phyloP scores from a whole-genome alignment of 1,140 invertebrate genomes.

The Pogonus chalceus region DNA sequence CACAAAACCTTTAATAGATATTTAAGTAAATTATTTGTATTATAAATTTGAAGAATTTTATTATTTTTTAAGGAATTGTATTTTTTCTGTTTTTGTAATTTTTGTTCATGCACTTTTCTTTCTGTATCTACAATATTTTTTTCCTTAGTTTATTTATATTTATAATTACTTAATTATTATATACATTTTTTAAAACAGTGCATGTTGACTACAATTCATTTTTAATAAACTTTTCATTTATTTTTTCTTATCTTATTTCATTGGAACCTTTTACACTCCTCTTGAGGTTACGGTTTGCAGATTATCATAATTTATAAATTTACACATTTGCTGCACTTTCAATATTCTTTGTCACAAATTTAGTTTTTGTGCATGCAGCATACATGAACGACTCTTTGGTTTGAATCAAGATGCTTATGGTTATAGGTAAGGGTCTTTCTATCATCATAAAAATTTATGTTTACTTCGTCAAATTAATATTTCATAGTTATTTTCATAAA shows the following conservation, averaged over 20 bases:
- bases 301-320: too few relatives aligned
- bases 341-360: too few relatives aligned
- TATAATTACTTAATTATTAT: not conserved
- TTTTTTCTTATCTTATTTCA: not conserved
- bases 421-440: conserved; percentile 48
- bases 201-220: not conserved
- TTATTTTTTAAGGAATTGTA: not conserved
- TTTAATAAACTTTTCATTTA: not conserved
- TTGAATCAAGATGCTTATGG: conserved; percentile 58
- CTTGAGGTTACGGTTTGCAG: not conserved
- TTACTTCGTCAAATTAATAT: too few relatives aligned
- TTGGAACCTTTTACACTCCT: not conserved
- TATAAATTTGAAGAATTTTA: not conserved
- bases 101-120: not conserved
- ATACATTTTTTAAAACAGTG: not conserved
- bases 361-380: conserved; percentile 50
- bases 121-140: too few relatives aligned
- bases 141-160: too few relatives aligned
- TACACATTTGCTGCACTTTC: too few relatives aligned
- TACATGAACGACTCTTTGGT: conserved; percentile 63
- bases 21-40: conserved; percentile 8
- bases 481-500: too few relatives aligned
- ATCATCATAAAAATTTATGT: too few relatives aligned
- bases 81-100: not conserved
- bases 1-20: conserved; percentile 26